Evolutionary conservation across 2,113 vertebrate genomes (phyloP), one percentile per base, ranked within the genome.

Genomic region (Cryptomyrus ogoouensis): DNA sequence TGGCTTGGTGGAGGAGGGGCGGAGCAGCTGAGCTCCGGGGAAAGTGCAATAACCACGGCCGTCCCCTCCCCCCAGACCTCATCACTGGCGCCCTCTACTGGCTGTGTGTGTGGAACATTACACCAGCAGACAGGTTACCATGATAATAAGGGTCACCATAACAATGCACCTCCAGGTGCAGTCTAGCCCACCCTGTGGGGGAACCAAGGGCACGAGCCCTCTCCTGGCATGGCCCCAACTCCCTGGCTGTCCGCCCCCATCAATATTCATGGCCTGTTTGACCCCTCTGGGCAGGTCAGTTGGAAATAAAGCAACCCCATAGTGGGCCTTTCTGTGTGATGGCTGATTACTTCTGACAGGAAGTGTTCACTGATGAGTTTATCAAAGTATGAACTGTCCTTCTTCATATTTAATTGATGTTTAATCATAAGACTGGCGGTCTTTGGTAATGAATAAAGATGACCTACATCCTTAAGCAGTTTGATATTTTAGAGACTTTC

Each of bases 141-240:
- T 35, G 90, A 88, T 88, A 91, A 86, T 3, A 83, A 91, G 92
- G 90, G 92, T 95, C 90, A 4, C 90, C 94, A 93, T 94, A 93
- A 93, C 91, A 91, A 95, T 88, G 0, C 92, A 93, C 94, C 94
- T 92, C 91, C 92, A 86, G 90, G 80, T 94, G 88, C 1, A 0
- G 92, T 91, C 93, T 88, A 0, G 90, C 0, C 47, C 85, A 92
- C 92, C 93, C 91, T 27, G 39, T 27, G 90, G 88, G 90, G 50
- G 90, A 87, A 90, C 31, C 84, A 80, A 24, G 89, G 74, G 90
- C 92, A 90, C 0, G 8, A 92, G 93, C 92, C 90, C 86, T 88
- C 56, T 0, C 24, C 90, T 0, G 0, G 46, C 89, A n/a, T 3
- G n/a, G 42, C 42, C 83, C 88, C 77, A 50, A 47, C 90, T 50